Base-by-base conservation (phyloP, 2,888 invertebrate species). In the Acrobasis suavella region DNA sequence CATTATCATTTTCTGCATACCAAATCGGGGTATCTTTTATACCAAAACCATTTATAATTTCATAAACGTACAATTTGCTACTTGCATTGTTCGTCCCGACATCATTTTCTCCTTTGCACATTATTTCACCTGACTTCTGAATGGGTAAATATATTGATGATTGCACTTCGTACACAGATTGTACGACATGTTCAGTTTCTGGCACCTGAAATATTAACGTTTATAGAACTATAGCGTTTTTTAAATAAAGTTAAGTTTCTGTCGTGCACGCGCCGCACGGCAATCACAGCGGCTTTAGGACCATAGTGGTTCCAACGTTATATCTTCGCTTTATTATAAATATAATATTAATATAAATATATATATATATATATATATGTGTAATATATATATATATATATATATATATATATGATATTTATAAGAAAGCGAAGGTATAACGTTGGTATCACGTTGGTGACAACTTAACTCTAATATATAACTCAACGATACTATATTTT, bases 31-130 rank as follows among this genome's bases (percentile, higher is more conserved):
- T 64, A 58, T 82, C 69, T 37, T 65, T 69, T 46, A 89, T 81
- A 9, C 89, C 91, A 59, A 92, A 91, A 9, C 91, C 91, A 39
- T 68, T 67, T 1, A 63, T 17, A 7, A 89, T 73, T 66, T 92
- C 92, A 61, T 88, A 77, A 6, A 89, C 82, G 0, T 81, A 64
- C 12, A 91, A 73, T 38, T 64, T 68, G 63, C 72, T 74, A 0
- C 78, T 65, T 6, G 22, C 22, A 22, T 54, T 65, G 1, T 0
- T 16, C 7, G 17, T 60, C 0, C 63, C 69, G 1, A 58, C 12
- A 0, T 16, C 32, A 62, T 86, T 85, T 0, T 50, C 55, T 9
- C 89, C 89, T 32, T 63, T 64, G 66, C 91, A 92, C 1, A 81
- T 75, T 55, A 92, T 75, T 17, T 74, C 80, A 9, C 85, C 86